A percentile compares a stretch with the other conserved stretches of the same genome.
Conservation (phyloP, 2,113 vertebrate genomes). For the Zosterops lateralis region DNA sequence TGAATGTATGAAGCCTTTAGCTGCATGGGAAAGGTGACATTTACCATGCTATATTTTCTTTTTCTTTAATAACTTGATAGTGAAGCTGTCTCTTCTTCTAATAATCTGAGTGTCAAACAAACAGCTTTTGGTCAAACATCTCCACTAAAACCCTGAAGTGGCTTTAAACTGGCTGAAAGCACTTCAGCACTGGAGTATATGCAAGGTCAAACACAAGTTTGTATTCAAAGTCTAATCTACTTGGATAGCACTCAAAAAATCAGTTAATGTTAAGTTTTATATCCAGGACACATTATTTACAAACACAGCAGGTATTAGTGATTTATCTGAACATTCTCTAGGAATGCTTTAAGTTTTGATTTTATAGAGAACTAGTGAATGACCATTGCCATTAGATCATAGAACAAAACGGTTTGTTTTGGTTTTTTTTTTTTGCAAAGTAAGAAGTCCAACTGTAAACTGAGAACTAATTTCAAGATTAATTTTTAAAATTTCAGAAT, state of each 20-base stretch:
- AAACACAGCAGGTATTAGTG: slow-evolving; percentile 18
- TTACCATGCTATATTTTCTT: background rate
- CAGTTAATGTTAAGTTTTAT: slow-evolving; percentile 12
- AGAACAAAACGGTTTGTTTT: background rate
- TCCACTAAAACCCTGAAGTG: slow-evolving; percentile 24
- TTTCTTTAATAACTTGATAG: background rate
- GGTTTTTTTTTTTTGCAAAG: background rate
- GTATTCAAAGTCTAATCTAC: slow-evolving; percentile 40
- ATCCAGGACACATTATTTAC: background rate
- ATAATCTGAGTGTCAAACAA: background rate
- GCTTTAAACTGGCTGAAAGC: slow-evolving; percentile 37
- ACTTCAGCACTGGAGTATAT: background rate
- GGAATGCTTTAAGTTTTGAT: background rate
- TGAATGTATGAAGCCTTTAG: background rate
- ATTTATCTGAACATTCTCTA: background rate
- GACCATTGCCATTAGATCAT: background rate
- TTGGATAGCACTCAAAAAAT: slow-evolving; percentile 2
- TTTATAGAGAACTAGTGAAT: background rate
- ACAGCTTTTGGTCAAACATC: background rate
- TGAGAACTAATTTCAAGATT: background rate
- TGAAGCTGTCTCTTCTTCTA: background rate
- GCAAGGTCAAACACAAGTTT: slow-evolving; percentile 35
- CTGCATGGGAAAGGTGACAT: background rate
- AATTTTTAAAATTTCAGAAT: background rate
- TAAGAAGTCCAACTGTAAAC: background rate